Base-by-base conservation (phyloP, 2,888 invertebrate genomes). In the Holacanthella duospinosa region DNA sequence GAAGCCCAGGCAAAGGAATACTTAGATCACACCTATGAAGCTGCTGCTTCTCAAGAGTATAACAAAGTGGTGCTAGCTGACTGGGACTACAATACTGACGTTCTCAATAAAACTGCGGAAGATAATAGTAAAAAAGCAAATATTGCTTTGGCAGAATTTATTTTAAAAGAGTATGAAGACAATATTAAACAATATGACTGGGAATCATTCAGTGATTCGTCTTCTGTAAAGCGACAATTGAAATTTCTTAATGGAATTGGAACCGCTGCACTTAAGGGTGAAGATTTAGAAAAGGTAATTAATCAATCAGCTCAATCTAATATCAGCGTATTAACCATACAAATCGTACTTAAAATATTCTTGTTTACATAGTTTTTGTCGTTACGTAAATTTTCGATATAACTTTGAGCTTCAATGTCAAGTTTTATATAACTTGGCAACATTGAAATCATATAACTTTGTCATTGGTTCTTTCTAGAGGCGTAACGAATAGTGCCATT, bases 231-330 rank as follows among this genome's bases (percentile, higher is more conserved):
- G 69, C 78, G 88, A 44, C 87, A 89, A 77, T 80, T 92, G 64
- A 80, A 82, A 74, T 83, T 85, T 75, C 82, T 92, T 19, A 82
- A 86, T 0, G 83, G 85, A 59, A 81, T 83, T 60, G 88, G 89
- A 43, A 81, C 86, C 29, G 85, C 87, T 19, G 85, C 87, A 0
- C 76, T 92, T 56, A 80, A 84, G 0, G 86, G 87, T 73, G 85
- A 86, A 27, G 86, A 88, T 75, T 86, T 85, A 73, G 81, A 83
- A 65, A 87, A 88, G 81, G 88, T 87, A 76, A 73, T 68, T 43
- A 19, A 29, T 59, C 43, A 25, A 36, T 48, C 48, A 48, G 36
- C 36, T 36, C 48, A n/a, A n/a, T 48, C 48, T 36, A n/a, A n/a
- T n/a, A n/a, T n/a, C n/a, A n/a, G n/a, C n/a, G n/a, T 57, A n/a